Base-by-base conservation (phyloP, 2,797 vertebrate species). In the Chromobotia macracanthus region DNA sequence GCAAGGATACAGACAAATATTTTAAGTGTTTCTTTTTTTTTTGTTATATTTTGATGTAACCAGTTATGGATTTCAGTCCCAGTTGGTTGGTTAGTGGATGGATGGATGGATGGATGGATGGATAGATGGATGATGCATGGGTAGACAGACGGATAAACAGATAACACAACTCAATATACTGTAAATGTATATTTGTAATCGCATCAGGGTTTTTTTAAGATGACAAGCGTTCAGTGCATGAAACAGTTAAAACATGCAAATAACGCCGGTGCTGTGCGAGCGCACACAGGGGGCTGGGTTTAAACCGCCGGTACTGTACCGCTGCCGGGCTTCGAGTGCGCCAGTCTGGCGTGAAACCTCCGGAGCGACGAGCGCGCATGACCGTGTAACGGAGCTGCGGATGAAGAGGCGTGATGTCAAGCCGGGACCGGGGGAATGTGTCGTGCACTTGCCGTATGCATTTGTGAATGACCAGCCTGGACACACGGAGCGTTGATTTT, bases 201-300 rank as follows among this genome's bases (percentile, higher is more conserved):
- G 16, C 53, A 0, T 5, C n/a, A 31, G 7, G 18, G 25, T 12
- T 68, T n/a, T 25, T 10, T 21, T 11, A 77, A n/a, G 46, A 56
- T 35, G 46, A 41, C 11, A 16, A 41, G 25, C 7, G 23, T 35
- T 72, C 48, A 12, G 35, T 65, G 35, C 35, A 55, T 44, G 68
- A 92, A 92, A 91, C 89, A 50, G 92, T 94, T 94, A 93, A 94
- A 87, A 58, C 83, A 83, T 87, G 87, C 83, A 86, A 80, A 89
- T 86, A 87, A 89, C 83, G 72, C 75, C 46, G 71, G 74, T 53
- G 13, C 70, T 64, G 66, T 79, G 79, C 78, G 70, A 77, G 87
- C 85, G 90, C 87, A 72, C 85, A 90, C 79, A 71, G 91, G 81
- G 91, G 92, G 91, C 81, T 90, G 92, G 90, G 82, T 93, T 87